These are phyloP conservation scores for Hippoglossus hippoglossus DNA, from an alignment of 2,797 vertebrate genomes.

Conservation along the genomic window DNA sequence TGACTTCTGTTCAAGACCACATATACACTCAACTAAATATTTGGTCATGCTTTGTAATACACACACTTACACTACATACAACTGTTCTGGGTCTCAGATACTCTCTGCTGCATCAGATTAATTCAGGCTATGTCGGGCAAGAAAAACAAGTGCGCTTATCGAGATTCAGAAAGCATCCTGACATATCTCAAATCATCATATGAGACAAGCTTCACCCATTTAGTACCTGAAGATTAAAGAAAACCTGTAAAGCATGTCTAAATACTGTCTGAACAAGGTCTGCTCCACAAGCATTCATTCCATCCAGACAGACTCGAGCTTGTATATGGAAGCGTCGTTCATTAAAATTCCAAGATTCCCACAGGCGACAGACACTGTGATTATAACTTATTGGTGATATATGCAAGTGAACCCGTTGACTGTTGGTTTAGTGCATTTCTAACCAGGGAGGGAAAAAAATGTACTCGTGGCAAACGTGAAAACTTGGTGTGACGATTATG, in stretches of 20 bases:
- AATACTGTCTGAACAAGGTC: conserved; percentile 19
- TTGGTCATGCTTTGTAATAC: no score
- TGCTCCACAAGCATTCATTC: conserved; percentile 12
- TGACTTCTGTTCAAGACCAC: no score
- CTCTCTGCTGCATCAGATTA: not conserved
- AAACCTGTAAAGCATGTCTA: conserved; percentile 15
- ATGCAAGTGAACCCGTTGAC: conserved; percentile 66
- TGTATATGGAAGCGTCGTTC: conserved; percentile 51
- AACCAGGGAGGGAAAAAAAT: conserved; percentile 5
- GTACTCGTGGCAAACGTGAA: not conserved
- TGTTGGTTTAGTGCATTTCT: conserved; percentile 42
- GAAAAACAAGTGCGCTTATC: not conserved
- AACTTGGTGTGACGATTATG: not conserved
- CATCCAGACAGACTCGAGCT: conserved; percentile 26
- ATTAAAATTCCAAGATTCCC: conserved; percentile 72
- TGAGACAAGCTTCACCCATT: conserved; percentile 7
- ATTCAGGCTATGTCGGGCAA: not conserved
- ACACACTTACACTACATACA: no score
- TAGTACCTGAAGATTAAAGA: not conserved
- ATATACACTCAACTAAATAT: no score
- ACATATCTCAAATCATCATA: not conserved
- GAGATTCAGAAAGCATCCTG: conserved; percentile 1
- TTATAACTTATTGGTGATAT: conserved; percentile 66
- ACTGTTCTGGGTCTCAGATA: not conserved
- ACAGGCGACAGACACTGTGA: conserved; percentile 57